Evolutionary conservation across 2,797 vertebrate genomes (phyloP), one percentile per base, ranked within the genome.

Genomic region (Buceros bicornis): DNA sequence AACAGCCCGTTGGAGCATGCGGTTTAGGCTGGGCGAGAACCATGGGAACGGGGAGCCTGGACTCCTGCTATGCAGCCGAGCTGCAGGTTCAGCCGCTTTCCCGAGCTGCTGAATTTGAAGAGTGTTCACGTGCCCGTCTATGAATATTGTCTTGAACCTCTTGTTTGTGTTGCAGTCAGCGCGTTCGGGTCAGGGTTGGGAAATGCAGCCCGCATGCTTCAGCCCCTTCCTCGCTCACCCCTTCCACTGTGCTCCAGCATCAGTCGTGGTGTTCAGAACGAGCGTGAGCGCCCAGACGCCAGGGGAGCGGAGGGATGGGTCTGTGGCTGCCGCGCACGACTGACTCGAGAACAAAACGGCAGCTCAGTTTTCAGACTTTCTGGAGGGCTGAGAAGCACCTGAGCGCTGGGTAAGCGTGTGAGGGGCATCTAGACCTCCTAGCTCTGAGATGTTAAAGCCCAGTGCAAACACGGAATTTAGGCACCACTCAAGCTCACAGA

Each of bases 11-110:
- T 48, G 50, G 31, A 71, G 64, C 56, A 54, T 12, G 54, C 47
- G 74, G 16, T 42, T 82, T 43, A 42, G n/a, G 58, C 73, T 53
- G 48, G 19, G 33, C 33, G 35, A 60, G 47, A 65, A 70, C 33
- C 2, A 4, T 37, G 28, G 57, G 26, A 64, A 37, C 13, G 50
- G 31, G 62, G 56, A 66, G 33, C 35, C 65, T 67, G 16, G 56
- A 4, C 37, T 42, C 2, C 0, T 13, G 14, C 28, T 2, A 28
- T 37, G 7, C 15, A 20, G 53, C 37, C 17, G 5, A 10, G 16
- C 16, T 22, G 22, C 19, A 48, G 53, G 40, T 24, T 48, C 61
- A 79, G 53, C 74, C 16, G 76, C 76, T 81, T 53, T 61, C 29
- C 2, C 19, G 65, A 85, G 57, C 82, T 79, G 82, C 19, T 60